Percentiles rank a stretch among this genome's conserved stretches.
phyloP scores from a whole-genome alignment of 1,140 invertebrate genomes.

The Heliothis subflexa region DNA sequence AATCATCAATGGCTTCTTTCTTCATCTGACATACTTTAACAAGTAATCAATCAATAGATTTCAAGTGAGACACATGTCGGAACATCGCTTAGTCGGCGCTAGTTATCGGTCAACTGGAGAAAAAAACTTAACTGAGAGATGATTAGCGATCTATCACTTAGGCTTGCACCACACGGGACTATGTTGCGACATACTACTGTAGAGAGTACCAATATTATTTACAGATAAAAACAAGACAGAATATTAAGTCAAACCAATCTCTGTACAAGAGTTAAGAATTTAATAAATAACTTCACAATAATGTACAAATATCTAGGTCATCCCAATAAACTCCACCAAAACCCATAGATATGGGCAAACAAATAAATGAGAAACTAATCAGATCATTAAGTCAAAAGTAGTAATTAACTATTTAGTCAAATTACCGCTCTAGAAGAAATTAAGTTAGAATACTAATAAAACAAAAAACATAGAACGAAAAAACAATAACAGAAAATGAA shows the following conservation, averaged over 20 bases:
- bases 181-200: slow-evolving; percentile 9
- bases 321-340: too few species aligned
- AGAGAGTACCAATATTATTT: not conserved
- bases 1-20: not conserved
- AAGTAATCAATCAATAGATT: slow-evolving; percentile 25
- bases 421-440: too few species aligned
- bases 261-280: too few species aligned
- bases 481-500: not conserved
- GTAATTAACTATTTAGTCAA: too few species aligned
- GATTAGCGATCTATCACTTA: slow-evolving; percentile 38
- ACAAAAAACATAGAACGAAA: too few species aligned
- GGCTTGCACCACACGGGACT: slow-evolving; percentile 22
- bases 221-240: not conserved
- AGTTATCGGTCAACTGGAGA: slow-evolving; percentile 22
- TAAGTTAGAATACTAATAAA: too few species aligned
- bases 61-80: slow-evolving; percentile 4
- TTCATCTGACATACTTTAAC: not conserved
- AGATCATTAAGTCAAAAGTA: too few species aligned
- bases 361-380: too few species aligned
- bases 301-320: too few species aligned
- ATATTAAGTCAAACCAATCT: not conserved
- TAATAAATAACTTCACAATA: too few species aligned
- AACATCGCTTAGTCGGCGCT: slow-evolving; percentile 4
- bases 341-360: too few species aligned
- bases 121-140: slow-evolving; percentile 15